Evolutionary conservation across 2,888 invertebrate genomes (phyloP), one percentile per base, ranked within the genome.

Genomic region (Cecidostiba fungosa): DNA sequence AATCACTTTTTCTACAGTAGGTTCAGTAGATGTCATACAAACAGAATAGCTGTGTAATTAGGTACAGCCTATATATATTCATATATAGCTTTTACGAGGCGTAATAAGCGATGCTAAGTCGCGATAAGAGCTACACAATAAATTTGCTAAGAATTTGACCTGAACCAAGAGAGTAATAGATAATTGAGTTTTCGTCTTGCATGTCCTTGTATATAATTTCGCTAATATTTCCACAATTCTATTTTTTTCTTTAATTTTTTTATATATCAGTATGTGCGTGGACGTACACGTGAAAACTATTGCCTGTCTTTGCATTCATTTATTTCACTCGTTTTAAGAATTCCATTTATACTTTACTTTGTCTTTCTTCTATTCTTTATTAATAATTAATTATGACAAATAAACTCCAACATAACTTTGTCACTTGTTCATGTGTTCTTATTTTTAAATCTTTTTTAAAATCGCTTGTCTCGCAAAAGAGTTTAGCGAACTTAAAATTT

Each of bases 31-130:
- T 85, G 82, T 85, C 83, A 84, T 81, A 88, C 83, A 87, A 88
- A 88, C 80, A 85, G 85, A 88, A 87, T 85, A 88, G 84, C 82
- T 78, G 82, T 88, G 81, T 87, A 88, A 78, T 83, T 86, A 86
- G 86, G 76, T 88, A 89, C 80, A 86, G 36, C 54, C 50, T 59
- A 80, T 74, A 83, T 81, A 86, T 86, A 74, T 54, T 69, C 29
- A 54, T 78, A 43, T 70, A 78, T 76, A 83, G 39, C 50, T 86
- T 85, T 86, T 70, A 83, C 69, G 82, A 85, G 62, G 85, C 77
- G 19, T 82, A 85, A 72, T 74, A 85, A 85, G 72, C 82, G 77
- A 82, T 77, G 39, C 70, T 83, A 76, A 77, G 50, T 77, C 81
- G 76, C 77, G 26, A 81, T 79, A 85, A 76, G 54, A 86, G 47